Evolutionary conservation across 1,140 invertebrate genomes (phyloP).

Genomic region (Vanessa atalanta): DNA sequence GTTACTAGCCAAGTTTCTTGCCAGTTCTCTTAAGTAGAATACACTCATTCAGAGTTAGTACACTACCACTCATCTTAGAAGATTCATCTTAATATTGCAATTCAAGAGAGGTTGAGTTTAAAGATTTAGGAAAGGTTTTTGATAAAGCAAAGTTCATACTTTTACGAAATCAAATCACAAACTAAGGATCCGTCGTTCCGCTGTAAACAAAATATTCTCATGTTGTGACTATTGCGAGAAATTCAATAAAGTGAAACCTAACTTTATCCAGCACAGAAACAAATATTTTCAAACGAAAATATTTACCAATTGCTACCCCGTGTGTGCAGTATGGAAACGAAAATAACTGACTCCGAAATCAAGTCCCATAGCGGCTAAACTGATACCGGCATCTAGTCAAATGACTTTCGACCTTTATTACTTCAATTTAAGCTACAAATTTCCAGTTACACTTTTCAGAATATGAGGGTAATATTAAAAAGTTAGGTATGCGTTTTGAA

Average conservation of each 20-base stretch:
- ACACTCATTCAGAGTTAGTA: too few relatives aligned
- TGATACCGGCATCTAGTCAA: background rate
- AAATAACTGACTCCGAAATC: constrained; percentile 15
- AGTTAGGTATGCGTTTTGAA: constrained; percentile 14
- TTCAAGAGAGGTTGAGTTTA: too few relatives aligned
- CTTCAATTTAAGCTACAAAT: background rate
- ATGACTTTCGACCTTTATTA: constrained; percentile 12
- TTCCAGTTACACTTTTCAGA: background rate
- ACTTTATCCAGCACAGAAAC: background rate
- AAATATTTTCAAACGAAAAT: constrained; percentile 1
- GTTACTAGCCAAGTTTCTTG: too few relatives aligned
- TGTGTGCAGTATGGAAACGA: background rate
- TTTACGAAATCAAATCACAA: too few relatives aligned
- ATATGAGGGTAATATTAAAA: constrained; percentile 1
- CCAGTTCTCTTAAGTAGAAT: too few relatives aligned
- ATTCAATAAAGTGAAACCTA: background rate
- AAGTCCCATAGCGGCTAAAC: background rate
- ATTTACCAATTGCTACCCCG: background rate
- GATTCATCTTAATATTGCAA: too few relatives aligned
- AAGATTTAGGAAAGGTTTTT: too few relatives aligned
- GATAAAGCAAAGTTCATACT: too few relatives aligned
- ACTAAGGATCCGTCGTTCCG: too few relatives aligned
- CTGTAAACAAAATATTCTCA: too few relatives aligned
- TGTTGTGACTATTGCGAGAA: background rate
- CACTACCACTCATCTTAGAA: too few relatives aligned